Evolutionary conservation across 1,140 invertebrate genomes (phyloP).

Genomic region (Drosophila truncata): DNA sequence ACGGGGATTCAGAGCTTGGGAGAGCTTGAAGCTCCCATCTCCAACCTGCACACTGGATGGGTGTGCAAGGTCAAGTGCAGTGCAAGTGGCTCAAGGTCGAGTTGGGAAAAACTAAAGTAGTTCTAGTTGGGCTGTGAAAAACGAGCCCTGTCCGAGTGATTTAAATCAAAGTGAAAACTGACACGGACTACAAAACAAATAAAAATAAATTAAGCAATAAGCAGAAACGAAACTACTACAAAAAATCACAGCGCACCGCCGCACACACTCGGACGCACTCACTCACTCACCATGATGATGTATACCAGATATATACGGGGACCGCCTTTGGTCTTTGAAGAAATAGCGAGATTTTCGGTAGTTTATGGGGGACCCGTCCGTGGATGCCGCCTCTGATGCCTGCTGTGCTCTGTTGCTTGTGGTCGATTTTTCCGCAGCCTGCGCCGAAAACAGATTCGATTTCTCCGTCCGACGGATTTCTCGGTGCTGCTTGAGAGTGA

Average conservation of each 20-base stretch:
- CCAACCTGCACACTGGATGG: background rate
- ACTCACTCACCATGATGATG: conserved; percentile 79
- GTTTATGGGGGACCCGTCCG: conserved; percentile 28
- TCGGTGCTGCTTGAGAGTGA: conserved; percentile 67
- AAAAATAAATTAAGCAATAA: conserved; percentile 59
- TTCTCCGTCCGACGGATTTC: conserved; percentile 45
- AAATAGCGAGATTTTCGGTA: conserved; percentile 60
- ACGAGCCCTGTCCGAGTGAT: background rate
- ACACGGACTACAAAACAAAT: conserved; percentile 38
- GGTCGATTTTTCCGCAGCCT: conserved; percentile 24
- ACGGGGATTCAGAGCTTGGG: conserved; percentile 16
- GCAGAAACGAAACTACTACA: conserved; percentile 22
- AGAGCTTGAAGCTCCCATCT: conserved; percentile 3
- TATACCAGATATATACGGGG: conserved; percentile 68
- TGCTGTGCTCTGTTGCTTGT: conserved; percentile 26
- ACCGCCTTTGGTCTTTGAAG: conserved; percentile 45
- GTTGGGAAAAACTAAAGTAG: conserved; percentile 5
- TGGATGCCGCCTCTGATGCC: conserved; percentile 15
- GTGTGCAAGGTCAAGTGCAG: conserved; percentile 52
- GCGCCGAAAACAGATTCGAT: conserved; percentile 12
- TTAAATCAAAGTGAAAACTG: conserved; percentile 46
- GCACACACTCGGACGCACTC: conserved; percentile 42
- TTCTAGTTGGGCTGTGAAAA: background rate
- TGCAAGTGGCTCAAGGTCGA: conserved; percentile 53
- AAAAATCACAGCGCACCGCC: conserved; percentile 11